phyloP scores from a whole-genome alignment of 2,888 invertebrate species.

The Nebria brevicollis region DNA sequence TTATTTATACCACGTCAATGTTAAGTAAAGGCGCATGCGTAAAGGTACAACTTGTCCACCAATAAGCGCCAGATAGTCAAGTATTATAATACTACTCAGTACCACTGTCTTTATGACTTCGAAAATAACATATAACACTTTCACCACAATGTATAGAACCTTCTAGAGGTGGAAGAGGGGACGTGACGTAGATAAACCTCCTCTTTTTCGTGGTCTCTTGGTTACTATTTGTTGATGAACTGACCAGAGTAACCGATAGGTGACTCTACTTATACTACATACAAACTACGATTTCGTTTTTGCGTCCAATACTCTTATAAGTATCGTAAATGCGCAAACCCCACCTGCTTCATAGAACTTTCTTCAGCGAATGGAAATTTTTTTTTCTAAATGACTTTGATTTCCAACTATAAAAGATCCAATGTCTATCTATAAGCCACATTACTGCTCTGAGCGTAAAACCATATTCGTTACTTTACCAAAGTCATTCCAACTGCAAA shows the following conservation, averaged over 20 bases:
- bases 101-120: conserved; percentile 10
- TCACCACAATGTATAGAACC: conserved; percentile 4
- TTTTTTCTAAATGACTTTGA: neutral
- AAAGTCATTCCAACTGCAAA: neutral
- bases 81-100: conserved; percentile 2
- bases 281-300: neutral
- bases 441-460: neutral
- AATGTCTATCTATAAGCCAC: neutral
- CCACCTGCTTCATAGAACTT: neutral
- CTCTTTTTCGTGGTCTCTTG: conserved; percentile 39
- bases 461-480: neutral
- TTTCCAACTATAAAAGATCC: neutral
- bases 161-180: neutral
- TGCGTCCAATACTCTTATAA: conserved; percentile 29
- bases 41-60: conserved; percentile 37
- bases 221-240: conserved; percentile 53
- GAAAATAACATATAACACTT: conserved; percentile 22
- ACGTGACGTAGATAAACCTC: neutral
- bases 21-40: conserved; percentile 60
- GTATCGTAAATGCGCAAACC: conserved; percentile 34
- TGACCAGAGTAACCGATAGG: conserved; percentile 57
- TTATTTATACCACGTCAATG: conserved; percentile 62
- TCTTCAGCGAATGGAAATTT: neutral
- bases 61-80: conserved; percentile 36
- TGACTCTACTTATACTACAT: conserved; percentile 60